Conservation (phyloP, 2,113 vertebrate species). For the Trichomycterus rosablanca region DNA sequence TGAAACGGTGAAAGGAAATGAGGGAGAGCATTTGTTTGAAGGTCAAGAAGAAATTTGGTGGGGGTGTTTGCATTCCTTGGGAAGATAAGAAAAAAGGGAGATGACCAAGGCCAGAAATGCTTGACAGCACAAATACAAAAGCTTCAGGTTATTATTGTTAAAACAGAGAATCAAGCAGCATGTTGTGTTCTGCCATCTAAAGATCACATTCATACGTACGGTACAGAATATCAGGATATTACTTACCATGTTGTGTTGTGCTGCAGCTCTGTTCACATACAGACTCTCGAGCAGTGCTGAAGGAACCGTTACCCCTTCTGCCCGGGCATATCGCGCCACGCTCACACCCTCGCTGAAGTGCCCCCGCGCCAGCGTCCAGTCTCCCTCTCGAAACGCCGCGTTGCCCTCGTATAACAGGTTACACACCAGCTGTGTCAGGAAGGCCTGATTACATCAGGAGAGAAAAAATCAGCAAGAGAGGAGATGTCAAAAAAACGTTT, state of each 20-base stretch:
- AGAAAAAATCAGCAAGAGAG: not conserved
- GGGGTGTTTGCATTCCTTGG: too few relatives aligned
- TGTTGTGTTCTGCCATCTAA: too few relatives aligned
- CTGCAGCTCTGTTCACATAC: conserved; percentile 82
- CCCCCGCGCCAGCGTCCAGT: conserved; percentile 71
- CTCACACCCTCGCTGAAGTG: conserved; percentile 87
- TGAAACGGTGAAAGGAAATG: too few relatives aligned
- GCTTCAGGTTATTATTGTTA: too few relatives aligned
- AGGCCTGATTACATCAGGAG: conserved; percentile 61
- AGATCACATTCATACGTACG: too few relatives aligned
- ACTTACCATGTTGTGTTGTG: conserved; percentile 86
- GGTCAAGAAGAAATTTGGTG: too few relatives aligned
- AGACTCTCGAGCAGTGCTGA: conserved; percentile 79
- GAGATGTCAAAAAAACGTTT: not conserved
- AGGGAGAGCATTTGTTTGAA: too few relatives aligned
- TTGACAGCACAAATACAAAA: too few relatives aligned
- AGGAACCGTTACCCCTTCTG: conserved; percentile 73
- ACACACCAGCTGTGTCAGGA: conserved; percentile 81
- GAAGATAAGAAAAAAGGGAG: too few relatives aligned
- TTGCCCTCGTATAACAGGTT: conserved; percentile 89
- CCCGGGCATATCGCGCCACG: conserved; percentile 75
- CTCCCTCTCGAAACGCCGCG: conserved; percentile 73
- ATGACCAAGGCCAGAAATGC: too few relatives aligned
- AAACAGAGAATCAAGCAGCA: too few relatives aligned
- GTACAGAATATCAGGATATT: too few relatives aligned